A percentile compares a stretch with the other conserved stretches of the same genome.
Evolutionary conservation across 23 tunicate species (phyloP).

Genomic region (Phallusia fumigata): DNA sequence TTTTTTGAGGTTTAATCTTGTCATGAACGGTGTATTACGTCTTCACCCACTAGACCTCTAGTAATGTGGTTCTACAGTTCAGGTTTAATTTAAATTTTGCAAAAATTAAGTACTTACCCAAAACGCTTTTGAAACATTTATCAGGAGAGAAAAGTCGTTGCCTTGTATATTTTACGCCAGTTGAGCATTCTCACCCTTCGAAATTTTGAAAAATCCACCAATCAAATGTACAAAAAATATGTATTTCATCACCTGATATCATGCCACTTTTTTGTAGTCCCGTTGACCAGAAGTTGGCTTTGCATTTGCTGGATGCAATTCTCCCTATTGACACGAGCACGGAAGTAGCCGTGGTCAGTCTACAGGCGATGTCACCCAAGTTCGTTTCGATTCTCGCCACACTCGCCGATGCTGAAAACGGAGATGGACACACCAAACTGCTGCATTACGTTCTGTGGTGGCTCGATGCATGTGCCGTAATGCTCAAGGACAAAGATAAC

Average conservation of each 20-base stretch:
- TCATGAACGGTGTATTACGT: too few species aligned
- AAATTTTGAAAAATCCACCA: not conserved
- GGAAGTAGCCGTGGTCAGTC: constrained; percentile 32
- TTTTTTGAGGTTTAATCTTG: too few species aligned
- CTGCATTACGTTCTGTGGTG: constrained; percentile 59
- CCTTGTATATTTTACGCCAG: too few species aligned
- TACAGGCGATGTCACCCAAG: constrained; percentile 45
- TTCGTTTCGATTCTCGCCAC: constrained; percentile 60
- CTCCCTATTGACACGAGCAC: constrained; percentile 35
- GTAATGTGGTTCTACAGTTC: too few species aligned
- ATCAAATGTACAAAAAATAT: not conserved
- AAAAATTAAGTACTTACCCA: too few species aligned
- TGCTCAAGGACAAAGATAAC: constrained; percentile 21
- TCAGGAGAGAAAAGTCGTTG: too few species aligned
- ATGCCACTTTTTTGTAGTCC: too few species aligned
- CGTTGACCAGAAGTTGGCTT: constrained; percentile 38
- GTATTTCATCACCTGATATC: too few species aligned
- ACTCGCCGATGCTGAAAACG: constrained; percentile 61
- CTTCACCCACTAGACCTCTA: too few species aligned
- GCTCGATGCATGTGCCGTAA: constrained; percentile 37
- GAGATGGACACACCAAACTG: constrained; percentile 55
- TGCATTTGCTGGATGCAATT: constrained; percentile 42
- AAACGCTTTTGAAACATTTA: too few species aligned
- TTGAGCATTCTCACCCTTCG: too few species aligned
- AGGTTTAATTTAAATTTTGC: too few species aligned